Evolutionary conservation across 2,113 vertebrate genomes (phyloP).

Genomic region (Boulengeromyrus knoepffleri): DNA sequence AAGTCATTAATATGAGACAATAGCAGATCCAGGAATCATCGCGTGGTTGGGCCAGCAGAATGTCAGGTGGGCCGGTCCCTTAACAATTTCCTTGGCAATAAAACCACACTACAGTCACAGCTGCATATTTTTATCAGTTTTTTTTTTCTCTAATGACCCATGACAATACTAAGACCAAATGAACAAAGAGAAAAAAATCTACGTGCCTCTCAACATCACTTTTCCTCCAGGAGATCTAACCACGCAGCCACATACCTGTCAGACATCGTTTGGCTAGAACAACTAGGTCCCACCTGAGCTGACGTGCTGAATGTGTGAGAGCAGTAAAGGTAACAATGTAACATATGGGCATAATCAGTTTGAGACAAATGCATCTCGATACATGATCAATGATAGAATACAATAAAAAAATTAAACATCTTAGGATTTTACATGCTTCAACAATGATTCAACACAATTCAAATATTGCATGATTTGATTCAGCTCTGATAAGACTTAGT

Average conservation of each 20-base stretch:
- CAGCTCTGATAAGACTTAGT: not conserved
- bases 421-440: not conserved
- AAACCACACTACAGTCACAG: not conserved
- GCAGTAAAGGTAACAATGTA: not conserved
- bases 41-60: not conserved
- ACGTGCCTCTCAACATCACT: not conserved
- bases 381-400: not conserved
- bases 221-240: not conserved
- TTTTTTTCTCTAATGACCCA: not conserved
- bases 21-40: not conserved
- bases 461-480: not conserved
- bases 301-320: not conserved
- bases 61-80: not conserved
- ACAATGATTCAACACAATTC: not conserved
- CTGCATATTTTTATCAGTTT: not conserved
- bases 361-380: not conserved
- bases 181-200: not conserved
- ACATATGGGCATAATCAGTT: not conserved
- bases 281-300: not conserved
- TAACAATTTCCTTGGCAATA: not conserved
- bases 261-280: not conserved
- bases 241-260: not conserved
- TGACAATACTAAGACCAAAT: not conserved
- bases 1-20: not conserved
- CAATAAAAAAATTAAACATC: not conserved